A percentile compares a stretch with the other conserved stretches of the same genome.
These are phyloP conservation scores for Teleogryllus occipitalis DNA, from an alignment of 1,140 invertebrate genomes.

Conservation along the genomic window DNA sequence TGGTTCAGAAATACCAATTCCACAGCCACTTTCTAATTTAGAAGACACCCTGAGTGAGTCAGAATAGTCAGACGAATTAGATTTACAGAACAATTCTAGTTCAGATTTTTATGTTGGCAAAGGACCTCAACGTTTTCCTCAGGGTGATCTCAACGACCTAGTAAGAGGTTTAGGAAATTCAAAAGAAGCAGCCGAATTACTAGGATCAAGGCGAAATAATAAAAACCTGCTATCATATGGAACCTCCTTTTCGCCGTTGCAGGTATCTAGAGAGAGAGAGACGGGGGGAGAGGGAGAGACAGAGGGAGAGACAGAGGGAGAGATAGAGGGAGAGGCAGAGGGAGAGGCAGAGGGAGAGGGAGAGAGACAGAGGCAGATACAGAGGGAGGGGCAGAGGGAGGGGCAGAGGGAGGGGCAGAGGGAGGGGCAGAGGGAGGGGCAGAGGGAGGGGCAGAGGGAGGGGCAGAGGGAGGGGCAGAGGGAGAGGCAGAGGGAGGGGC, in stretches of 20 bases:
- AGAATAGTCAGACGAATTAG: constrained; percentile 10
- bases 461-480: no score
- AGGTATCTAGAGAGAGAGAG: constrained; percentile 19
- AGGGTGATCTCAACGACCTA: constrained; percentile 15
- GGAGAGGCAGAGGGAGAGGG: no score
- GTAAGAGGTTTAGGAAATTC: background rate
- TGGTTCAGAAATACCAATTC: constrained; percentile 10
- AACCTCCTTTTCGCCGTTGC: constrained; percentile 22
- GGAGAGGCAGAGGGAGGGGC: no score
- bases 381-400: no score
- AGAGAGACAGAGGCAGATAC: no score
- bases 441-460: no score
- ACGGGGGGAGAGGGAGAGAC: no score
- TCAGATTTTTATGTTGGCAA: constrained; percentile 11
- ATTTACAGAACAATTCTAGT: constrained; percentile 8
- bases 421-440: no score
- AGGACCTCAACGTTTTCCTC: constrained; percentile 13
- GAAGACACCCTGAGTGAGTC: constrained; percentile 10
- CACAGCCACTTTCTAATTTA: constrained; percentile 11
- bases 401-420: no score
- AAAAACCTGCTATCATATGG: constrained; percentile 18
- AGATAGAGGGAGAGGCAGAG: no score
- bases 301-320: no score
- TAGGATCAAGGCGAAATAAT: constrained; percentile 25
- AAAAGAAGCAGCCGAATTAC: constrained; percentile 13